Base-by-base conservation (phyloP, 1,140 invertebrate genomes). In the Zaprionus ghesquierei region DNA sequence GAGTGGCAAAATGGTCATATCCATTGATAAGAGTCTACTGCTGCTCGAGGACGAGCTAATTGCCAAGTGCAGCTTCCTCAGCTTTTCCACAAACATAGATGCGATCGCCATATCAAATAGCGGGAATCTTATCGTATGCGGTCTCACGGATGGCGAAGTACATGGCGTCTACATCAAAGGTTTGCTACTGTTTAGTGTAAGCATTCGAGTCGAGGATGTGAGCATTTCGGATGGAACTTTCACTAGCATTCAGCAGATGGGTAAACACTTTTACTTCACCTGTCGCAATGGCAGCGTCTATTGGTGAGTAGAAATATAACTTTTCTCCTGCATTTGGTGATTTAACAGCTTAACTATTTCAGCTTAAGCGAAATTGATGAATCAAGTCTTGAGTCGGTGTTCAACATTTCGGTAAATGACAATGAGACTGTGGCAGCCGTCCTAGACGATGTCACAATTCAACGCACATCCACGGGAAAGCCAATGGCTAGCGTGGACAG, bases 161-260 rank as follows among this genome's bases (percentile, higher is more conserved):
- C 87, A 92, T 60, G 91, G 91, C 0, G 80, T 92, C 4, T 90
- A 68, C 38, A 79, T 90, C 2, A 91, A 90, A 56, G 91, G 91
- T 0, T 12, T 84, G 44, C 59, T 82, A 5, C 22, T 92, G 5
- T 92, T 92, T 44, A 89, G 81, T 58, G 71, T 90, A 0, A 72
- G 69, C 15, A 76, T 92, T 4, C 76, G 77, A 12, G 13, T 74
- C n/a, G 87, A 91, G 5, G 91, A 92, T 51, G 71, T 90, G 5
- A 50, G 74, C 46, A n/a, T 85, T 1, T 56, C 65, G 0, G 65
- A 63, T 0, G 73, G 75, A 27, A 80, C 86, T 1, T 91, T 92
- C 33, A 70, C 68, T 0, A 77, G 56, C 15, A 86, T 92, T 15
- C 85, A 91, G 35, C 75, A 86, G 23, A 18, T 90, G 29, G 78